phyloP scores from a whole-genome alignment of 2,797 vertebrate genomes.

The Atherinosoma microstoma region DNA sequence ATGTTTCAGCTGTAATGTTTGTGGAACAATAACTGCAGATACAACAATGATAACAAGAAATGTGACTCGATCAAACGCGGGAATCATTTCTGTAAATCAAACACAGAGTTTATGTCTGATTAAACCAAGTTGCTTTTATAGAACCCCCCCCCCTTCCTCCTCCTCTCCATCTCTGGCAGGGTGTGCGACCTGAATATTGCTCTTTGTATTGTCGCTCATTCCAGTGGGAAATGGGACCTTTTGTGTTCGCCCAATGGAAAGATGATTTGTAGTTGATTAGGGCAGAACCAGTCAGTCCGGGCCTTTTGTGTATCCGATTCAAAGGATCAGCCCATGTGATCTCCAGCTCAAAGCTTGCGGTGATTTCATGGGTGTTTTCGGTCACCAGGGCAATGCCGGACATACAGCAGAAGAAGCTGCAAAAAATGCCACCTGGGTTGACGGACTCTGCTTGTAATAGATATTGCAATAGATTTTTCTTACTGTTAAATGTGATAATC shows the following conservation, averaged over 20 bases:
- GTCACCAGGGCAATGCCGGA: conserved; percentile 22
- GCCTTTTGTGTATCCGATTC: conserved; percentile 50
- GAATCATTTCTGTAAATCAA: conserved; percentile 18
- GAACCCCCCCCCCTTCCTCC: background rate
- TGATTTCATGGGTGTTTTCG: conserved; percentile 46
- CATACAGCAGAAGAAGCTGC: conserved; percentile 9
- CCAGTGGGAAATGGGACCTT: conserved; percentile 60
- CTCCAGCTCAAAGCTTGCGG: conserved; percentile 40
- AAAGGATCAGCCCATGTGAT: conserved; percentile 59
- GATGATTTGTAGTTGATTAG: conserved; percentile 68
- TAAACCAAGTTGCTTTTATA: background rate
- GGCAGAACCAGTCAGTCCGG: conserved; percentile 56
- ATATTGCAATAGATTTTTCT: background rate
- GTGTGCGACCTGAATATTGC: conserved; percentile 73
- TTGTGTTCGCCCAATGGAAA: conserved; percentile 73
- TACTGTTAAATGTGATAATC: background rate
- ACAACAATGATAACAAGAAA: background rate
- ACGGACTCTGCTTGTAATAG: background rate
- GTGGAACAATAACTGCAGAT: background rate
- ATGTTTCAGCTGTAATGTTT: background rate
- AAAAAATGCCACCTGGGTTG: background rate
- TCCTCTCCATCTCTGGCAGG: conserved; percentile 24
- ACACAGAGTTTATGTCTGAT: conserved; percentile 12
- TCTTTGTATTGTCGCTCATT: conserved; percentile 63
- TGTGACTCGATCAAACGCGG: conserved; percentile 17